phyloP scores from a whole-genome alignment of 1,140 invertebrate genomes.

The Aphaenogaster rudis region DNA sequence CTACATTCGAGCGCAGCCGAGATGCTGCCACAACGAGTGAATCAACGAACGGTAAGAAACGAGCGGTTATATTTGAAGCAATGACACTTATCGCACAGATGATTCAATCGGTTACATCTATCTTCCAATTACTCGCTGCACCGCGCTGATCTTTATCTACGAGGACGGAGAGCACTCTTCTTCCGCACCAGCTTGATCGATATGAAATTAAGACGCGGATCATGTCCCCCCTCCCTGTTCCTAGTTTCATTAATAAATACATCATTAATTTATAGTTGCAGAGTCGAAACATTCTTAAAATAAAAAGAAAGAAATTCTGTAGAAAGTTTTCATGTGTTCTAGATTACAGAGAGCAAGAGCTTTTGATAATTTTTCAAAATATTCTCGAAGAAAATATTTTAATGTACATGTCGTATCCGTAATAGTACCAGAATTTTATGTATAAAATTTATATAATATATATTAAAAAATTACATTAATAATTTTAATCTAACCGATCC shows the following conservation, averaged over 20 bases:
- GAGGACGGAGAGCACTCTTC: constrained; percentile 36
- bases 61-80: constrained; percentile 56
- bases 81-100: constrained; percentile 59
- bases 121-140: constrained; percentile 56
- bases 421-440: neutral
- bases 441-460: neutral
- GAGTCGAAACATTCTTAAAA: neutral
- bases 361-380: neutral
- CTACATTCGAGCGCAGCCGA: constrained; percentile 42
- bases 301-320: neutral
- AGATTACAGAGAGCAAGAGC: neutral
- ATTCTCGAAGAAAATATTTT: neutral
- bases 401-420: neutral
- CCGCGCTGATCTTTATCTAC: constrained; percentile 55
- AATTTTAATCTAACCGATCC: neutral
- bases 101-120: constrained; percentile 61
- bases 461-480: neutral
- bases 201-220: constrained; percentile 40
- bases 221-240: too few relatives aligned
- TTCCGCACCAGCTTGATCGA: constrained; percentile 54
- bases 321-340: neutral
- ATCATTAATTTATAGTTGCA: neutral
- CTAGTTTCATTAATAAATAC: neutral
- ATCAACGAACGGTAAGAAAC: constrained; percentile 63
- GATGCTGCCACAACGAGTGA: constrained; percentile 51